These are phyloP conservation scores for Drosophila arizonae DNA, from an alignment of 1,140 invertebrate species.

Conservation along the genomic window DNA sequence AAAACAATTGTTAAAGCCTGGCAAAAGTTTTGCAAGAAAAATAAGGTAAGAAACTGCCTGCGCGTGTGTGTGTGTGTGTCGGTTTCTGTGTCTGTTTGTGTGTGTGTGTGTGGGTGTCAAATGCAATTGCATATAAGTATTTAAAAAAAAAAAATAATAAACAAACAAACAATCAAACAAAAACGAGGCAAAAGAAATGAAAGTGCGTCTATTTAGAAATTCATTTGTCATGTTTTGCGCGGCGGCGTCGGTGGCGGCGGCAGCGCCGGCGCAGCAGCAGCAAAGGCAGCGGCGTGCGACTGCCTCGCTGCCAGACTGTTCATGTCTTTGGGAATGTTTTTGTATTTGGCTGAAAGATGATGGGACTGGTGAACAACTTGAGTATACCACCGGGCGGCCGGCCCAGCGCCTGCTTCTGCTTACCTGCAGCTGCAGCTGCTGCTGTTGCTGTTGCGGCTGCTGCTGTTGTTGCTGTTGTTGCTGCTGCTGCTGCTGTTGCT, in stretches of 20 bases:
- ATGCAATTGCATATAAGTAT: slow-evolving; percentile 5
- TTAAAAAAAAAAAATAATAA: no score
- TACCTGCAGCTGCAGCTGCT: no score
- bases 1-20: background rate
- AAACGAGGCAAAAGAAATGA: background rate
- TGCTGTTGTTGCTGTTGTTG: no score
- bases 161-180: background rate
- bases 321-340: slow-evolving; percentile 83
- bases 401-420: slow-evolving; percentile 54
- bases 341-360: slow-evolving; percentile 83
- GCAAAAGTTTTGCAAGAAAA: slow-evolving; percentile 1
- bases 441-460: no score
- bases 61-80: slow-evolving; percentile 2
- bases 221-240: slow-evolving; percentile 83
- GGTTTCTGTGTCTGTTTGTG: background rate
- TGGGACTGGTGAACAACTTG: slow-evolving; percentile 80
- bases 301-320: slow-evolving; percentile 57
- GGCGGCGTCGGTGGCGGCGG: slow-evolving; percentile 77
- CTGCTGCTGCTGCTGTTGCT: no score
- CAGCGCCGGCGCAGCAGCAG: slow-evolving; percentile 46
- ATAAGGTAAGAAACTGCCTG: slow-evolving; percentile 29
- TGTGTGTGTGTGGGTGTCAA: slow-evolving; percentile 17
- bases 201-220: slow-evolving; percentile 68
- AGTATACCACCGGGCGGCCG: slow-evolving; percentile 66
- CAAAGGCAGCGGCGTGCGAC: slow-evolving; percentile 38